Evolutionary conservation across 2,888 invertebrate species (phyloP).

Genomic region (Priapulus caudatus): DNA sequence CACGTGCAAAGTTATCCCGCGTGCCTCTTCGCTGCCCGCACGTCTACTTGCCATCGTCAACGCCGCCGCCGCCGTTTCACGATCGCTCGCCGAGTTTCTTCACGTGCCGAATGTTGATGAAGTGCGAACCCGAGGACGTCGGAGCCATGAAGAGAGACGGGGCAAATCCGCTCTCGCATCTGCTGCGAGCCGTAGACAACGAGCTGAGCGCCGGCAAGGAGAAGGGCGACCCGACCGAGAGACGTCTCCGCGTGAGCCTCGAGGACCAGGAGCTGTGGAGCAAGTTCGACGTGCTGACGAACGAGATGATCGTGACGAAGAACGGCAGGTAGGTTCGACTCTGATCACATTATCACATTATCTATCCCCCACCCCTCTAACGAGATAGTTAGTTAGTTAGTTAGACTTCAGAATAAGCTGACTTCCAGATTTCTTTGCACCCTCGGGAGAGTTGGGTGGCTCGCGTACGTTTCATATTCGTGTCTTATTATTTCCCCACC

Average conservation of each 20-base stretch:
- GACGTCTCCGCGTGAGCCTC: slow-evolving; percentile 29
- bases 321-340: slow-evolving; percentile 33
- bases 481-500: no score
- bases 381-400: no score
- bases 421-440: no score
- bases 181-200: slow-evolving; percentile 30
- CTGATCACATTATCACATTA: slow-evolving; percentile 36
- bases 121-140: neutral
- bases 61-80: no score
- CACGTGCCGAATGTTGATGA: neutral
- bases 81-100: no score
- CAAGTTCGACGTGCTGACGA: slow-evolving; percentile 38
- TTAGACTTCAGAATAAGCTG: no score
- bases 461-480: no score
- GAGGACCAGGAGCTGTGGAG: slow-evolving; percentile 36
- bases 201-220: slow-evolving; percentile 27
- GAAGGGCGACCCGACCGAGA: slow-evolving; percentile 31
- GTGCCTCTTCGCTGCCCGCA: no score
- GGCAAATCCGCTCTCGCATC: slow-evolving; percentile 20
- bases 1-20: no score
- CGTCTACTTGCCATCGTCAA: no score
- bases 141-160: neutral
- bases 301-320: slow-evolving; percentile 41
- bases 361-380: slow-evolving; percentile 34
- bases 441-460: no score